A percentile compares a stretch with the other conserved stretches of the same genome.
These are phyloP conservation scores for Rhagologus leucostigma DNA, from an alignment of 2,113 vertebrate genomes.

Conservation along the genomic window DNA sequence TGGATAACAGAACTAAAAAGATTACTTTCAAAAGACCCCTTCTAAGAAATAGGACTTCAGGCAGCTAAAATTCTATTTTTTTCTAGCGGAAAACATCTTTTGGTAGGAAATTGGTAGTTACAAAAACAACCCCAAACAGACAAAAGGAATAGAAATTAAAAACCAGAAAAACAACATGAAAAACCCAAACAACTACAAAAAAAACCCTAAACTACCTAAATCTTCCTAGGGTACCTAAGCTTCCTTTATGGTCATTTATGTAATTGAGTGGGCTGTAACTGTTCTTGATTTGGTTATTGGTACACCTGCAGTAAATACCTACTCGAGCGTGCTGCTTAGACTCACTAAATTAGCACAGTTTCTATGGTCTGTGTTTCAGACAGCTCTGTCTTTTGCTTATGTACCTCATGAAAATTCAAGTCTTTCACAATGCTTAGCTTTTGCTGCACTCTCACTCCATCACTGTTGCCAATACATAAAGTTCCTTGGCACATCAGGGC, in stretches of 20 bases:
- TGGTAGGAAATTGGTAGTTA: not conserved
- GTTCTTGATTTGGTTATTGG: not conserved
- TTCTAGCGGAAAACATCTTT: not conserved
- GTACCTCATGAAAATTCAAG: conserved; percentile 48
- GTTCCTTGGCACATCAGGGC: conserved; percentile 62
- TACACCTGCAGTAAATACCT: not conserved
- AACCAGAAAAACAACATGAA: not conserved
- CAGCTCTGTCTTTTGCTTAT: not conserved
- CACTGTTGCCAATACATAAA: conserved; percentile 57
- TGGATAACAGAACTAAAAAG: not conserved
- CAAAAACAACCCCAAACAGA: too few species aligned
- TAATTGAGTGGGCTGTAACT: not conserved
- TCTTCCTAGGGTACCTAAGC: not conserved
- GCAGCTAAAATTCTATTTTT: not conserved
- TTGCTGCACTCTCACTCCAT: conserved; percentile 54
- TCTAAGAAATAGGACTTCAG: not conserved
- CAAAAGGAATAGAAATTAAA: not conserved
- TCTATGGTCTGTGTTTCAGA: not conserved
- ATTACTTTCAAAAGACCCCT: not conserved
- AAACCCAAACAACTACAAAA: not conserved
- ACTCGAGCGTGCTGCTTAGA: not conserved
- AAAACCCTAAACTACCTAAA: not conserved
- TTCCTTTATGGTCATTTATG: not conserved
- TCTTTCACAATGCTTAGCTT: conserved; percentile 27
- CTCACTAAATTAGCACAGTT: not conserved